Evolutionary conservation across 2,113 vertebrate genomes (phyloP).

Genomic region (Piprites chloris): DNA sequence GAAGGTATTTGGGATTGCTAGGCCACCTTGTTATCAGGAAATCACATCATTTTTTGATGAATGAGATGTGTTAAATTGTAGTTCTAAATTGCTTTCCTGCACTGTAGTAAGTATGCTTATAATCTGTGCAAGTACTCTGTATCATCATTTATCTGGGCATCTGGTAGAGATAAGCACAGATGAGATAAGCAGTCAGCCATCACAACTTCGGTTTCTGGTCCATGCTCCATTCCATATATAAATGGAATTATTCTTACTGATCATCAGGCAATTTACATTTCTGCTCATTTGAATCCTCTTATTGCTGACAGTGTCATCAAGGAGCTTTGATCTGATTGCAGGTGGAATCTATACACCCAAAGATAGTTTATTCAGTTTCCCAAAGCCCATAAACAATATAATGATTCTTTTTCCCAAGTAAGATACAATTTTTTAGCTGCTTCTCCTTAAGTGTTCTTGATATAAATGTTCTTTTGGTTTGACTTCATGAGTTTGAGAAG

Average conservation of each 20-base stretch:
- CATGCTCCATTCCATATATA: not conserved
- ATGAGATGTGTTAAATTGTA: not conserved
- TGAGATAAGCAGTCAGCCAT: conserved; percentile 35
- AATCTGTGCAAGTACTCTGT: not conserved
- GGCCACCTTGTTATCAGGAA: not conserved
- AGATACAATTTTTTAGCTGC: not conserved
- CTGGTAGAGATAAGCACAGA: not conserved
- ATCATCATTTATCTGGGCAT: conserved; percentile 20
- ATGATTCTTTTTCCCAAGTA: not conserved
- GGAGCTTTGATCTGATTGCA: not conserved
- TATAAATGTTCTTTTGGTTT: not conserved
- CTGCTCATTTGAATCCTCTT: not conserved
- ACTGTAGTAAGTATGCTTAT: not conserved
- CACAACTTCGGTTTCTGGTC: not conserved
- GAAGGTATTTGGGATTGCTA: not conserved
- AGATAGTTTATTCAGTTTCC: not conserved
- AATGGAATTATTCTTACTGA: not conserved
- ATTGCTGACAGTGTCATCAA: not conserved
- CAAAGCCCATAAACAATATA: not conserved
- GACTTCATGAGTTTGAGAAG: not conserved
- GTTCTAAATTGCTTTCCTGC: not conserved
- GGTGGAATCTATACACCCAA: not conserved
- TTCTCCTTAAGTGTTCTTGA: not conserved
- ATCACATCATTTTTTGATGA: not conserved
- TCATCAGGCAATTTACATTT: not conserved